phyloP scores from a whole-genome alignment of 2,888 invertebrate genomes.

The Tridacna gigas region DNA sequence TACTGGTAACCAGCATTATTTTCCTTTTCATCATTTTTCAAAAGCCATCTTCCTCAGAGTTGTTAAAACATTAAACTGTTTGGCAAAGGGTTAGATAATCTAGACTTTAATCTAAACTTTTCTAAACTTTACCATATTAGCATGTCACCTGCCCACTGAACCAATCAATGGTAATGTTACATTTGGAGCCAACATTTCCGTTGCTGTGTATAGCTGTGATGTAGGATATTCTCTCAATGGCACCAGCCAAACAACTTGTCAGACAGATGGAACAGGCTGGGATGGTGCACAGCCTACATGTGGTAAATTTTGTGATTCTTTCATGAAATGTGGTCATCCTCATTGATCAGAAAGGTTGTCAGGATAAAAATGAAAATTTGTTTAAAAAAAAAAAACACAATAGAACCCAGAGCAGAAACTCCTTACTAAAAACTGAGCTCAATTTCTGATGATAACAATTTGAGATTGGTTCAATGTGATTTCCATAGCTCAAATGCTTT shows the following conservation, averaged over 20 bases:
- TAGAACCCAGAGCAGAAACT: too few relatives aligned
- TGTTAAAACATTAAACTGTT: too few relatives aligned
- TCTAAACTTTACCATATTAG: neutral
- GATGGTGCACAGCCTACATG: conserved; percentile 32
- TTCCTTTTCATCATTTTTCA: neutral
- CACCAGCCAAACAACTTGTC: conserved; percentile 4
- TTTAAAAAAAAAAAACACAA: too few relatives aligned
- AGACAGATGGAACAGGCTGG: conserved; percentile 41
- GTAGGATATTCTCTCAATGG: conserved; percentile 52
- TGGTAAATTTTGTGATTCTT: neutral
- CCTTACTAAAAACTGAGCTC: too few relatives aligned
- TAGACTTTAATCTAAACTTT: neutral
- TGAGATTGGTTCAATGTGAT: too few relatives aligned
- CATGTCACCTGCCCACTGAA: conserved; percentile 11
- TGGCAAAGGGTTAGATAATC: too few relatives aligned
- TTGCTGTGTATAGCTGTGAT: conserved; percentile 40
- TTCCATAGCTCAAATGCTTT: too few relatives aligned
- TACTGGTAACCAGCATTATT: neutral
- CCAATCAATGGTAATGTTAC: conserved; percentile 41
- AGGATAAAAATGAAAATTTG: too few relatives aligned
- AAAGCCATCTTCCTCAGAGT: too few relatives aligned
- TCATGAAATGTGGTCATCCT: neutral
- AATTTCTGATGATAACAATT: too few relatives aligned
- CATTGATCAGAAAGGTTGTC: too few relatives aligned
- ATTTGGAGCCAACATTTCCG: conserved; percentile 21